These are phyloP conservation scores for Leptopilina myrica DNA, from an alignment of 2,888 invertebrate genomes.

Conservation along the genomic window DNA sequence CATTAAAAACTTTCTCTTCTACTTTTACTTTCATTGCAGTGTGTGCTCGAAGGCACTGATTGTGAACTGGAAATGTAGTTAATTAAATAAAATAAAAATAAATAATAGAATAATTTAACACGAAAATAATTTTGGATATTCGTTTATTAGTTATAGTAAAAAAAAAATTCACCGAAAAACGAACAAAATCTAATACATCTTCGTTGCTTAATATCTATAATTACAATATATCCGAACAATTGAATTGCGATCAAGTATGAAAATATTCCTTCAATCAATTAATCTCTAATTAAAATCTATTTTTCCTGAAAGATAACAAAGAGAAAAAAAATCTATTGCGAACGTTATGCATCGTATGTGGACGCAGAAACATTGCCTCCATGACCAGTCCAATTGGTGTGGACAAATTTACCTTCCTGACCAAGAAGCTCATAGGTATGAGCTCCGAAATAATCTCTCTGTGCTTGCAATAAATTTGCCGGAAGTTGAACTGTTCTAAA, in stretches of 20 bases:
- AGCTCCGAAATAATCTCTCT: slow-evolving; percentile 98
- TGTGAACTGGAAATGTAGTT: background rate
- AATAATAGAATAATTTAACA: too few relatives aligned
- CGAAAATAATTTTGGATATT: background rate
- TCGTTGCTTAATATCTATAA: too few relatives aligned
- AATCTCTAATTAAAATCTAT: background rate
- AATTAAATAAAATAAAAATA: background rate
- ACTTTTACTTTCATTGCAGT: slow-evolving; percentile 26
- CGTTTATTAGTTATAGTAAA: background rate
- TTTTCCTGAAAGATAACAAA: background rate
- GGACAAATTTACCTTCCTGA: slow-evolving; percentile 92
- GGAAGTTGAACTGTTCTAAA: slow-evolving; percentile 92
- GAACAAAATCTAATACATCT: background rate
- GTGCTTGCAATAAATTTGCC: slow-evolving; percentile 97
- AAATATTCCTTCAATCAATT: too few relatives aligned
- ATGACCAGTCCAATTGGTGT: slow-evolving; percentile 99
- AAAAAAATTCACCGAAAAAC: slow-evolving; percentile 5
- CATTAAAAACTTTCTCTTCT: slow-evolving; percentile 29
- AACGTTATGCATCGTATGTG: slow-evolving; percentile 86
- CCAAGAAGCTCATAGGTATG: slow-evolving; percentile 96
- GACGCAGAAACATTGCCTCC: slow-evolving; percentile 97
- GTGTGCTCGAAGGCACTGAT: background rate
- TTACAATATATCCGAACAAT: too few relatives aligned
- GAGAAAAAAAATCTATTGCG: background rate
- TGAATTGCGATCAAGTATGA: too few relatives aligned